A percentile compares a stretch with the other conserved stretches of the same genome.
Conservation (phyloP, 2,888 invertebrate genomes). For the Epinotia demarniana region DNA sequence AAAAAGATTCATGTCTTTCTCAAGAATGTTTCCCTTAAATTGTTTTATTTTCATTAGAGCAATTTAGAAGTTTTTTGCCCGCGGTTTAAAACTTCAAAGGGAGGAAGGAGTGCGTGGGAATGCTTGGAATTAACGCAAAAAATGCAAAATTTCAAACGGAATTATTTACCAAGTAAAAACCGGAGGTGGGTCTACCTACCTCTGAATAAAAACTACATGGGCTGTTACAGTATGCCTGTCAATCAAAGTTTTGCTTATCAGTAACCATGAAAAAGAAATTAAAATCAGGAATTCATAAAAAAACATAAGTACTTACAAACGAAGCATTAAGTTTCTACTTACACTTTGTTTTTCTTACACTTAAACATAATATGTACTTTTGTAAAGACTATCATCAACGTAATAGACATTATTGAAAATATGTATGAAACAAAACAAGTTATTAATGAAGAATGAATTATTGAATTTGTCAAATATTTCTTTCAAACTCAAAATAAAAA, state of each 20-base stretch:
- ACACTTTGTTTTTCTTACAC: too few species aligned
- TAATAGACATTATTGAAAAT: too few species aligned
- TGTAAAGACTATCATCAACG: too few species aligned
- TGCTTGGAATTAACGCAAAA: constrained; percentile 26
- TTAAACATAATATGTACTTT: too few species aligned
- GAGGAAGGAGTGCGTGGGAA: constrained; percentile 16
- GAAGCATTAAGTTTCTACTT: too few species aligned
- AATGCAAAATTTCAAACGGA: constrained; percentile 4
- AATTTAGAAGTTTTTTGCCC: constrained; percentile 37
- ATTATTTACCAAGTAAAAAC: not conserved
- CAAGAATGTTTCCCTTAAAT: constrained; percentile 29
- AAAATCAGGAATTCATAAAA: not conserved
- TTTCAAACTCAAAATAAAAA: too few species aligned
- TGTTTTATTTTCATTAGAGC: constrained; percentile 38
- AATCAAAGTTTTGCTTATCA: too few species aligned
- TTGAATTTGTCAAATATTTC: too few species aligned
- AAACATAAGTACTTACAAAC: too few species aligned
- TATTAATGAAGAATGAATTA: too few species aligned
- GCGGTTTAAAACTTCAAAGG: constrained; percentile 31
- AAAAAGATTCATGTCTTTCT: constrained; percentile 23
- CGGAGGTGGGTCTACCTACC: not conserved
- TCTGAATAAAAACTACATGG: not conserved
- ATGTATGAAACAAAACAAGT: too few species aligned
- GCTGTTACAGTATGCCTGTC: too few species aligned
- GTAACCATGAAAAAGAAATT: not conserved